phyloP scores from a whole-genome alignment of 2,113 vertebrate species.

The Erythrocercus mccallii region DNA sequence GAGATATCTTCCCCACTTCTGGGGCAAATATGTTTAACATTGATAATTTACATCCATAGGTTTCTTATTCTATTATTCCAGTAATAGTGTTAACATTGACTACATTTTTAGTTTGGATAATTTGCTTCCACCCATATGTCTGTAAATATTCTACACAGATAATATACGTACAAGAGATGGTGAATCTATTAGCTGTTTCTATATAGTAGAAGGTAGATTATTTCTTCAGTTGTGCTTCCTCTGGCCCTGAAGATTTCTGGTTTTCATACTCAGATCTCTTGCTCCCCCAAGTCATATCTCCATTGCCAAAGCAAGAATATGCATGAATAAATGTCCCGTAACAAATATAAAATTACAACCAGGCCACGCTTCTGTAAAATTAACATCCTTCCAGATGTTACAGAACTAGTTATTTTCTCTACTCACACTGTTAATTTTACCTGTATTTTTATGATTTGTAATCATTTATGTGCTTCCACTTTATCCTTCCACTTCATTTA shows the following conservation, averaged over 20 bases:
- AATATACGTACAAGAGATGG: background rate
- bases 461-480: background rate
- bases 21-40: background rate
- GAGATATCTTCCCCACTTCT: background rate
- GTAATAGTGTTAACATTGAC: background rate
- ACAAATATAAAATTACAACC: background rate
- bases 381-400: background rate
- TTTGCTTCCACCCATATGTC: background rate
- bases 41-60: background rate
- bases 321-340: background rate
- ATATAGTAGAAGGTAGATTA: background rate
- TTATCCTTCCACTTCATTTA: background rate
- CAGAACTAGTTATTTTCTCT: background rate
- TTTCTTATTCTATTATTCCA: background rate
- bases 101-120: background rate
- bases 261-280: background rate
- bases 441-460: background rate
- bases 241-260: background rate
- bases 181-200: background rate
- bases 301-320: background rate
- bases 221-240: constrained; percentile 38
- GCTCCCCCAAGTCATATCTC: background rate
- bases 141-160: background rate
- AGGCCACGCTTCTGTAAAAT: background rate
- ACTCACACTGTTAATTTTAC: background rate